Evolutionary conservation across 2,113 vertebrate species (phyloP).

Genomic region (Rhinogobius similis): DNA sequence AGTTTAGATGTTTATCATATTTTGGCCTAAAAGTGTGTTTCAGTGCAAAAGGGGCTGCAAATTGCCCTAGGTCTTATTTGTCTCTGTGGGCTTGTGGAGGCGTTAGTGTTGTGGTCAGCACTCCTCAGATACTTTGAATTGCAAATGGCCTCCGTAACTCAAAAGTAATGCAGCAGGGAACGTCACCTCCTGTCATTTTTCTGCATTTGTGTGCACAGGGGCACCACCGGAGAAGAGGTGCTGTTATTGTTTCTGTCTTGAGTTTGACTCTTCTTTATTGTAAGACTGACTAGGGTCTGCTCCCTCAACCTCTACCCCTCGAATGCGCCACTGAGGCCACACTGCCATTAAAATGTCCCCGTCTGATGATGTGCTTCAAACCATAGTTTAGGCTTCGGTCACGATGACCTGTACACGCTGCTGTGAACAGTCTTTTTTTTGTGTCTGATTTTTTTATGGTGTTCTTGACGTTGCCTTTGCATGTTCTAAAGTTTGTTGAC

Average conservation of each 20-base stretch:
- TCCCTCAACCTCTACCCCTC: constrained; percentile 61
- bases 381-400: neutral
- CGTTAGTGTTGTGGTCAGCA: constrained; percentile 85
- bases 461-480: no score
- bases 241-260: constrained; percentile 81
- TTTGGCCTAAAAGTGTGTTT: constrained; percentile 74
- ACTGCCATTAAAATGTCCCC: constrained; percentile 15
- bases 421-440: no score
- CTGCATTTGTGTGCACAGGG: constrained; percentile 78
- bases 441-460: no score
- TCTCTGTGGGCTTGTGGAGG: constrained; percentile 74
- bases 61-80: constrained; percentile 78
- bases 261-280: constrained; percentile 77
- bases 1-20: constrained; percentile 77
- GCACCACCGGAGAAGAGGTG: constrained; percentile 70
- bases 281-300: constrained; percentile 60
- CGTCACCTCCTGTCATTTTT: constrained; percentile 80
- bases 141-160: constrained; percentile 93
- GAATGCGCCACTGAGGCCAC: constrained; percentile 62
- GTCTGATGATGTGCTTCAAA: neutral
- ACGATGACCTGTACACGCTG: no score
- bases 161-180: constrained; percentile 91
- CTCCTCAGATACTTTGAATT: constrained; percentile 92
- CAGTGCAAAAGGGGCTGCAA: constrained; percentile 66
- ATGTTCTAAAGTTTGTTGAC: no score